Conservation (phyloP, 1,140 invertebrate genomes). For the Calliphora vicina region DNA sequence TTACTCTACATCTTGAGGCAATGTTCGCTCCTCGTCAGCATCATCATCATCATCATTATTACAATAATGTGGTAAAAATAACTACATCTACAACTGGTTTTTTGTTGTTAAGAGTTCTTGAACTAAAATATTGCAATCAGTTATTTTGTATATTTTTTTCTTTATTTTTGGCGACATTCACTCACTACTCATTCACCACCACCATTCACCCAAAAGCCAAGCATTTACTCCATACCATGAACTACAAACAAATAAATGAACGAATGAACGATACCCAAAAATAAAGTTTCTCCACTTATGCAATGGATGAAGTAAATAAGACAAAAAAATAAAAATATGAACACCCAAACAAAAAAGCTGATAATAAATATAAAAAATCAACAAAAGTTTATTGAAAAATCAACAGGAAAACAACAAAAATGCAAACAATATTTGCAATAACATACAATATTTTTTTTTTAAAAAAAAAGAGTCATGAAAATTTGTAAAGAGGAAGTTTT, state of each 20-base stretch:
- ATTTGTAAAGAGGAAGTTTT: not conserved
- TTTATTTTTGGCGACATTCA: constrained; percentile 25
- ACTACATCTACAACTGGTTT: not conserved
- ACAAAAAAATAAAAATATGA: not conserved
- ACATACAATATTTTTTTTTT: no score
- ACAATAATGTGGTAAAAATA: not conserved
- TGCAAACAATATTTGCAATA: not conserved
- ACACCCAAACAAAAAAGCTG: constrained; percentile 2
- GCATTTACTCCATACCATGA: not conserved
- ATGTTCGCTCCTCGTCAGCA: not conserved
- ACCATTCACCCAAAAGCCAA: not conserved
- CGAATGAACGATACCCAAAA: not conserved
- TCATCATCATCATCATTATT: not conserved
- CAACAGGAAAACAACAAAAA: not conserved
- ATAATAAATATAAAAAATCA: not conserved
- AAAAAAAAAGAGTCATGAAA: not conserved
- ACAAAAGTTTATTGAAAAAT: not conserved
- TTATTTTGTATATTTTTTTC: not conserved
- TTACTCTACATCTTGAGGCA: not conserved
- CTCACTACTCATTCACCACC: not conserved
- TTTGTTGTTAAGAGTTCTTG: constrained; percentile 13
- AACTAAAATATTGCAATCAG: not conserved
- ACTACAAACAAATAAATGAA: no score
- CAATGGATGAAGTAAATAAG: not conserved
- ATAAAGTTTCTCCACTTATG: constrained; percentile 12